phyloP scores from a whole-genome alignment of 2,797 vertebrate species.

The Sorex maritimensis region DNA sequence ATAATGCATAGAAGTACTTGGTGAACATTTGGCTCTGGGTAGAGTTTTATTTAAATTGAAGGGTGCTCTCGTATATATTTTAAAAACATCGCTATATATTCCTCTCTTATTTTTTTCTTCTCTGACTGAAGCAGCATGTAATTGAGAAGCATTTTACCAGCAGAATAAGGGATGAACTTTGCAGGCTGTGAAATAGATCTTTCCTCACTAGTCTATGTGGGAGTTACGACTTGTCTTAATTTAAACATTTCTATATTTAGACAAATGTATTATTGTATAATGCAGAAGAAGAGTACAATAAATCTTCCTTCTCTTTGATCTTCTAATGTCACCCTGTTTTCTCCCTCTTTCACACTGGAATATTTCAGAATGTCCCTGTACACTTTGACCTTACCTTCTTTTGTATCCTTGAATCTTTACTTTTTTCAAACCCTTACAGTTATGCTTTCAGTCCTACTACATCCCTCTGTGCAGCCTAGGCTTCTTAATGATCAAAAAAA shows the following conservation, averaged over 20 bases:
- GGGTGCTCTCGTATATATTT: not conserved
- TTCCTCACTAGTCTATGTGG: not conserved
- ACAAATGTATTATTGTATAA: not conserved
- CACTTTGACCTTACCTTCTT: not conserved
- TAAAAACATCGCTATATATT: not conserved
- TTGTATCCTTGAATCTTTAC: not conserved
- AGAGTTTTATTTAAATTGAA: slow-evolving; percentile 48
- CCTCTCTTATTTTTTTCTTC: not conserved
- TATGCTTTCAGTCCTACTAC: not conserved
- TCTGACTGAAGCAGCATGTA: not conserved
- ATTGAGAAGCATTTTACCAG: not conserved
- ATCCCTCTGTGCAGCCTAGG: not conserved
- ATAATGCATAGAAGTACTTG: not conserved
- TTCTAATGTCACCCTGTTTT: not conserved
- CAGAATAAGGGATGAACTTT: not conserved
- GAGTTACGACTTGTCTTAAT: slow-evolving; percentile 65
- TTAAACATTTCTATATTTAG: not conserved
- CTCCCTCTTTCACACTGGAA: not conserved
- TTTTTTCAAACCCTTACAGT: not conserved
- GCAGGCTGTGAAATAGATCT: not conserved
- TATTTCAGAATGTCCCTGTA: not conserved
- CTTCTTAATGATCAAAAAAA: not conserved
- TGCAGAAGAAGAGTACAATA: not conserved
- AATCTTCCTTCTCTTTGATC: not conserved
- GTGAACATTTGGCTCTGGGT: not conserved